These are phyloP conservation scores for Leptonema lineaticorne DNA, from an alignment of 1,140 invertebrate genomes.

Conservation along the genomic window DNA sequence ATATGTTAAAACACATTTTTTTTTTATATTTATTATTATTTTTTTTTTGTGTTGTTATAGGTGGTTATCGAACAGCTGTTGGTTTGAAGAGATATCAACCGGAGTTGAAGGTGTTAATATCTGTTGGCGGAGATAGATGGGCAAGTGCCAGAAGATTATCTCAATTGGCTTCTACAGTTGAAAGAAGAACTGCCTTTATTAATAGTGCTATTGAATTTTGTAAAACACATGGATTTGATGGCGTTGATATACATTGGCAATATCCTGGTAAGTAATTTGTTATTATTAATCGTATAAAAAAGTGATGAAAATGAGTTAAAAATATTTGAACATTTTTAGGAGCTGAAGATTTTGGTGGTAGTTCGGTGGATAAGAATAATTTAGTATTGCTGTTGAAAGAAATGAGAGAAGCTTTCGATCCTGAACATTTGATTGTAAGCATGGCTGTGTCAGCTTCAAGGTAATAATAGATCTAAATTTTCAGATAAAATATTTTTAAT, in stretches of 20 bases:
- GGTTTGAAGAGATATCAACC: conserved; percentile 54
- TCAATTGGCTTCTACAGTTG: conserved; percentile 54
- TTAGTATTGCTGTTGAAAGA: conserved; percentile 53
- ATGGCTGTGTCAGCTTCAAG: conserved; percentile 37
- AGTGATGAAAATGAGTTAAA: not conserved
- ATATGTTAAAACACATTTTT: not conserved
- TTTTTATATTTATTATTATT: not conserved
- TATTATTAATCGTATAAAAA: conserved; percentile 15
- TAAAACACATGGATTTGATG: conserved; percentile 61
- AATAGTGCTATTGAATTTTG: conserved; percentile 60
- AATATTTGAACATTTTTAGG: conserved; percentile 44
- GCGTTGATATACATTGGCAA: conserved; percentile 64
- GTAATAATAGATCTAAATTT: conserved; percentile 22
- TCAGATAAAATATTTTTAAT: not conserved
- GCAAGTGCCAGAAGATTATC: conserved; percentile 56
- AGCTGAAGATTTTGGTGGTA: conserved; percentile 47
- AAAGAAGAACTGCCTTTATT: conserved; percentile 58
- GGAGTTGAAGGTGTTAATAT: conserved; percentile 57
- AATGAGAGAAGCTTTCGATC: conserved; percentile 45
- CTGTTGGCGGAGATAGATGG: conserved; percentile 58
- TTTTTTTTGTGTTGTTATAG: conserved; percentile 42
- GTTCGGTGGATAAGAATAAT: conserved; percentile 50
- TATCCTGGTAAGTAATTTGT: conserved; percentile 55
- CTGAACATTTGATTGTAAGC: conserved; percentile 29
- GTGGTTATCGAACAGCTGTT: conserved; percentile 58